Evolutionary conservation across 2,797 vertebrate genomes (phyloP).

Genomic region (Ctenopoma multispine): DNA sequence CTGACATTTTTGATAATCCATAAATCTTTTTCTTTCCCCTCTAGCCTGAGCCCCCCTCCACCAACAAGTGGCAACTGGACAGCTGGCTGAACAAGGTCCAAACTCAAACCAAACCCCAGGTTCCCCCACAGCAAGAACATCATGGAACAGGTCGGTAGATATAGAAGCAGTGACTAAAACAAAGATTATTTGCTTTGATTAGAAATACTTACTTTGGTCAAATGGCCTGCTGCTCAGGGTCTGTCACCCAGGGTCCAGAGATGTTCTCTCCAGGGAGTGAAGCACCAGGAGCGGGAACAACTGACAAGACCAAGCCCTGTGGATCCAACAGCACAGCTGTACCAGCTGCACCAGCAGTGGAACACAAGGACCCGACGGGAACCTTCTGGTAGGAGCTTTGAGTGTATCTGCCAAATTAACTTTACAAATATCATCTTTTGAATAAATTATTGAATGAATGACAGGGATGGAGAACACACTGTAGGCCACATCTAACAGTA

Average conservation of each 20-base stretch:
- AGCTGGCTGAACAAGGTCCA: slow-evolving; percentile 99
- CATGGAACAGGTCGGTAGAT: slow-evolving; percentile 78
- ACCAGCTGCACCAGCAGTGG: slow-evolving; percentile 75
- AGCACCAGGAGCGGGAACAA: slow-evolving; percentile 66
- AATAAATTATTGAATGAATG: slow-evolving; percentile 1
- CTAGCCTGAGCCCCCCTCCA: slow-evolving; percentile 94
- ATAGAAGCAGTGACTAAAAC: background rate
- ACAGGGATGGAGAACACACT: background rate
- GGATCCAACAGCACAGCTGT: slow-evolving; percentile 54
- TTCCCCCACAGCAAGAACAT: slow-evolving; percentile 89
- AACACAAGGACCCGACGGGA: slow-evolving; percentile 89
- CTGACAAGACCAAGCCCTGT: slow-evolving; percentile 87
- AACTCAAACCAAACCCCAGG: slow-evolving; percentile 93
- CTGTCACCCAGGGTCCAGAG: slow-evolving; percentile 74
- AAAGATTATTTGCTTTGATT: slow-evolving; percentile 15
- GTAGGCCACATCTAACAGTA: background rate
- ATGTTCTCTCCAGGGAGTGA: slow-evolving; percentile 84
- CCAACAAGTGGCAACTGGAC: slow-evolving; percentile 98
- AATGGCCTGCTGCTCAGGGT: slow-evolving; percentile 69
- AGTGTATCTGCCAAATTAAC: slow-evolving; percentile 3
- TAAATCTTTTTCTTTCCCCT: background rate
- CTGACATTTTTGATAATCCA: slow-evolving; percentile 4
- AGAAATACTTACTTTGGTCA: slow-evolving; percentile 17
- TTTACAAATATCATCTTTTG: background rate
- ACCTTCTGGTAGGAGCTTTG: slow-evolving; percentile 59